Conservation (phyloP, 2,888 invertebrate species). For the Miltochrista miniata region DNA sequence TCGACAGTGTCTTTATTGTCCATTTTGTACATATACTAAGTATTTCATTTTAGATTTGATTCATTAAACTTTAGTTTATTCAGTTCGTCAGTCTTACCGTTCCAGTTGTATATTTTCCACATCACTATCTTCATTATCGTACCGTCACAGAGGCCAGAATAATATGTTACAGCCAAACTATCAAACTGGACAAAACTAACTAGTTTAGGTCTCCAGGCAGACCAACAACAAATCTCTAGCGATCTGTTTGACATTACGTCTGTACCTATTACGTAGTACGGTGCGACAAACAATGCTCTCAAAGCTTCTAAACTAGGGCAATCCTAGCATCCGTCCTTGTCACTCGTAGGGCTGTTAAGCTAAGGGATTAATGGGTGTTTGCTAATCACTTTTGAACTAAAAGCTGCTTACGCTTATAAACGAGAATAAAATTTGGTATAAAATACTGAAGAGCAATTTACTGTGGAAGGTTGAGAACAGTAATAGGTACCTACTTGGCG, state of each 20-base stretch:
- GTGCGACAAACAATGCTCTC: constrained; percentile 73
- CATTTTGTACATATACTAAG: no score
- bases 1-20: no score
- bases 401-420: constrained; percentile 5
- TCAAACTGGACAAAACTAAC: constrained; percentile 31
- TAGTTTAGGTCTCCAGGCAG: constrained; percentile 52
- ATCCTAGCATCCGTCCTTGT: constrained; percentile 70
- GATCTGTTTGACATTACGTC: constrained; percentile 51
- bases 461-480: not conserved
- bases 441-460: not conserved
- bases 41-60: no score
- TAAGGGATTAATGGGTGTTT: constrained; percentile 25
- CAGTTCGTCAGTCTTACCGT: no score
- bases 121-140: not conserved
- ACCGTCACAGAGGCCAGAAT: constrained; percentile 21
- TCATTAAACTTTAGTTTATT: no score
- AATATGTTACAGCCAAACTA: constrained; percentile 30
- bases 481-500: not conserved
- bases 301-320: constrained; percentile 72
- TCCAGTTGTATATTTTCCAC: not conserved
- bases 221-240: constrained; percentile 47
- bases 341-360: constrained; percentile 51
- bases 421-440: not conserved
- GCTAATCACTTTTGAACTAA: constrained; percentile 22
- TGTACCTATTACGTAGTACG: constrained; percentile 51